Evolutionary conservation across 2,797 vertebrate genomes (phyloP), one percentile per base, ranked within the genome.

Genomic region (Rhynchonycteris naso): DNA sequence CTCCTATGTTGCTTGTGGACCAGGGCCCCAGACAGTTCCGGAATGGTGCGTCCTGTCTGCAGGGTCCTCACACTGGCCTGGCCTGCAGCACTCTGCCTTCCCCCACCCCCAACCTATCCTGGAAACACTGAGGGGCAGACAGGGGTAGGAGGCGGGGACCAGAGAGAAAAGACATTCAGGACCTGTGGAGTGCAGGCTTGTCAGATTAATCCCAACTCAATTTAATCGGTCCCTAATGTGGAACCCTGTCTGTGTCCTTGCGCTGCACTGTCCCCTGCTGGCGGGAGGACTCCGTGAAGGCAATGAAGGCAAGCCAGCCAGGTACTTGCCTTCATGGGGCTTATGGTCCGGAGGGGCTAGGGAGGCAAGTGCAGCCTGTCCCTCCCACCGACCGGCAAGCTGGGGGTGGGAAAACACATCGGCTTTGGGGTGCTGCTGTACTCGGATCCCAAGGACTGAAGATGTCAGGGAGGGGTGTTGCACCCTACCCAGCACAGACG

Each of bases 151-250:
- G n/a, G 35, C 1, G 24, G 71, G 43, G n/a, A 15, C 30, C 5
- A 0, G 28, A 21, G 26, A 30, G 30, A 1, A 3, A 28, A n/a
- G 59, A 30, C 1, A 1, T 18, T 7, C 68, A 18, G 72, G 11
- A 52, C 21, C 35, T 22, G 58, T 4, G 43, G 54, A 0, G 22
- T 0, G 50, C 10, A 1, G 4, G 26, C n/a, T 21, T 0, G 3
- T 12, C 50, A 7, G 5, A 5, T 0, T 2, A 18, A 26, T 24
- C 63, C 80, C 65, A 30, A 2, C 50, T 22, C 28, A 0, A 2
- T 43, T 63, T 54, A 33, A 1, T 19, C 16, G 0, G 2, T 4
- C 24, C 10, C n/a, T 2, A 0, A 1, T 1, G 3, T 0, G 1
- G 59, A 47, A 56, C 24, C 47, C 26, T 16, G 7, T 0, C 54